Conservation (phyloP, 1,140 invertebrate species). For the Drosophila teissieri region DNA sequence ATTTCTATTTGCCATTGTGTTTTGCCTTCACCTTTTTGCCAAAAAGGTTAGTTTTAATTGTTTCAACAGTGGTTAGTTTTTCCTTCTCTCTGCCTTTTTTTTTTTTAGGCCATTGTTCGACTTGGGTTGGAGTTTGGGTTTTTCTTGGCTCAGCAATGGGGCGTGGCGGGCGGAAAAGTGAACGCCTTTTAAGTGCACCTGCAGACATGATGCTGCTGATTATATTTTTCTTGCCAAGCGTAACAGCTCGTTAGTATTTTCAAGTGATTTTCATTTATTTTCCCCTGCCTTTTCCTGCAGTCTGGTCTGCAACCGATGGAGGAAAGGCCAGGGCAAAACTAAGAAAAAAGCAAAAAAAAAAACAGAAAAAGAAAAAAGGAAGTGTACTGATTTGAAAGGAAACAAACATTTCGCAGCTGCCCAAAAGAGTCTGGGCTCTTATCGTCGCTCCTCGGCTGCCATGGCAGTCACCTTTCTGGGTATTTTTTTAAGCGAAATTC, state of each 20-base stretch:
- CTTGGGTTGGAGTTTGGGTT: slow-evolving; percentile 7
- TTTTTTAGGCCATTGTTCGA: slow-evolving; percentile 54
- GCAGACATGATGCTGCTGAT: slow-evolving; percentile 83
- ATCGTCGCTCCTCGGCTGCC: slow-evolving; percentile 44
- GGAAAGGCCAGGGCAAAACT: slow-evolving; percentile 51
- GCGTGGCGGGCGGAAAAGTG: slow-evolving; percentile 62
- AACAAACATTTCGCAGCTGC: slow-evolving; percentile 68
- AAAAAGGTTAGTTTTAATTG: slow-evolving; percentile 81
- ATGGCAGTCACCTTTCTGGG: slow-evolving; percentile 47
- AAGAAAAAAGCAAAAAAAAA: background rate
- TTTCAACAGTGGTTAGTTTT: slow-evolving; percentile 34
- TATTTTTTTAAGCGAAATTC: slow-evolving; percentile 73
- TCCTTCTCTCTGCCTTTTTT: background rate
- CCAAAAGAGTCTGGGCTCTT: slow-evolving; percentile 23
- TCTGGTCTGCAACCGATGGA: too few species aligned
- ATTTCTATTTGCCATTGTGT: slow-evolving; percentile 51
- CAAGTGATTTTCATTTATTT: slow-evolving; percentile 82
- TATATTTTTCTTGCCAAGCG: slow-evolving; percentile 82
- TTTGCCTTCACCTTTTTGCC: slow-evolving; percentile 40
- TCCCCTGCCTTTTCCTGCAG: slow-evolving; percentile 21
- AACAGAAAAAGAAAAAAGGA: slow-evolving; percentile 37
- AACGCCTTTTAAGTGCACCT: slow-evolving; percentile 83
- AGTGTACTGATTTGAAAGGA: slow-evolving; percentile 82
- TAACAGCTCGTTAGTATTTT: slow-evolving; percentile 83
- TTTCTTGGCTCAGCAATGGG: slow-evolving; percentile 18